phyloP scores from a whole-genome alignment of 2,888 invertebrate genomes.

The Linyphia triangularis region DNA sequence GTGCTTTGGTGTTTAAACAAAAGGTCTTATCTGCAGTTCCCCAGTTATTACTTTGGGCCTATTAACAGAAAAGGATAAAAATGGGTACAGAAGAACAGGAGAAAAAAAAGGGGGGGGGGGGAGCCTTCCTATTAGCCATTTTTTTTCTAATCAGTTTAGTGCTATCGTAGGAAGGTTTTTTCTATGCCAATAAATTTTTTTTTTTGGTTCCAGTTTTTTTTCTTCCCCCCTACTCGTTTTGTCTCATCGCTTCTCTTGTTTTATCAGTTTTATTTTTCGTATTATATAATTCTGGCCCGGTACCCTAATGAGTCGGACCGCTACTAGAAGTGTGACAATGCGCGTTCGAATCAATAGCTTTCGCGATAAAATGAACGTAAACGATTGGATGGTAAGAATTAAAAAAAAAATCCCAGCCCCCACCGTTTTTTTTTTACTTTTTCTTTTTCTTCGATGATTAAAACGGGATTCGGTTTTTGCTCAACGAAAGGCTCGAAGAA shows the following conservation, averaged over 20 bases:
- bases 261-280: slow-evolving; percentile 64
- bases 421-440: slow-evolving; percentile 26
- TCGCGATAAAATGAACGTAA: slow-evolving; percentile 71
- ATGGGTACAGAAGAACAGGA: slow-evolving; percentile 15
- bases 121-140: slow-evolving; percentile 63
- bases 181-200: slow-evolving; percentile 34
- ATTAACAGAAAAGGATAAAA: slow-evolving; percentile 73
- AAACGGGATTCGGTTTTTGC: slow-evolving; percentile 61
- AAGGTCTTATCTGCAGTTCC: slow-evolving; percentile 67
- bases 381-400: slow-evolving; percentile 64
- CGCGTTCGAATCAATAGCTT: slow-evolving; percentile 72
- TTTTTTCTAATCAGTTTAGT: slow-evolving; percentile 54
- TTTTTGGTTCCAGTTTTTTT: not conserved
- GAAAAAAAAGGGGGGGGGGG: slow-evolving; percentile 47
- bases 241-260: slow-evolving; percentile 66
- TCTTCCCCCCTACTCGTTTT: not conserved
- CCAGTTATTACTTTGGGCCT: slow-evolving; percentile 72
- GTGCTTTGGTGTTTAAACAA: slow-evolving; percentile 66
- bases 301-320: slow-evolving; percentile 62
- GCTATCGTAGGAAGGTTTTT: slow-evolving; percentile 52
- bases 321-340: slow-evolving; percentile 67
- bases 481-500: slow-evolving; percentile 55
- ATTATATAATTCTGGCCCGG: slow-evolving; percentile 63
- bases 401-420: slow-evolving; percentile 50
- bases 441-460: slow-evolving; percentile 54